Conservation (phyloP, 2,113 vertebrate species). For the Prochilodus magdalenae region DNA sequence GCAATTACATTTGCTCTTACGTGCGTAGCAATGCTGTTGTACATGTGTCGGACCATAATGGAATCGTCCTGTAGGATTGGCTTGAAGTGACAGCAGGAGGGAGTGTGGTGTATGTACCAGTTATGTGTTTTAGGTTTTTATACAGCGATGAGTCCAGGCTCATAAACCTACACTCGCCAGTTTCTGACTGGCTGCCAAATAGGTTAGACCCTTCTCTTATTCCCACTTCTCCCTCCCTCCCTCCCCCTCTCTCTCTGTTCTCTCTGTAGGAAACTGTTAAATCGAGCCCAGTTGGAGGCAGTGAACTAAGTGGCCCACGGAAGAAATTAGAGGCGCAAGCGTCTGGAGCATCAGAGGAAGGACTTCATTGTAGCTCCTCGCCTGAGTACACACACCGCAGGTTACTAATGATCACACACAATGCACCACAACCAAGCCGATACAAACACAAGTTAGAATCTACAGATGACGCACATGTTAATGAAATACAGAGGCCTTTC, state of each 20-base stretch:
- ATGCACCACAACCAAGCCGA: neutral
- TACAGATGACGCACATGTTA: too few relatives aligned
- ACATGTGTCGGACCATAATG: too few relatives aligned
- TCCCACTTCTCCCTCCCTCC: slow-evolving; percentile 1
- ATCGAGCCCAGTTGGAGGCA: slow-evolving; percentile 91
- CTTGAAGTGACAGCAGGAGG: neutral
- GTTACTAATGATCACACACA: slow-evolving; percentile 54
- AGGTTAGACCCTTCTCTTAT: too few relatives aligned
- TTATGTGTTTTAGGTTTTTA: neutral
- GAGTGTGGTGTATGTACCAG: too few relatives aligned
- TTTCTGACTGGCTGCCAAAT: slow-evolving; percentile 30
- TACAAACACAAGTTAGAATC: neutral
- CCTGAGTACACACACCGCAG: slow-evolving; percentile 66
- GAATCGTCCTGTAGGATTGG: neutral
- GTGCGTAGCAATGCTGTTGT: too few relatives aligned
- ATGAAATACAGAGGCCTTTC: too few relatives aligned
- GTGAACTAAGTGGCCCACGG: slow-evolving; percentile 95
- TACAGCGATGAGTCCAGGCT: neutral
- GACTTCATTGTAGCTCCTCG: slow-evolving; percentile 81
- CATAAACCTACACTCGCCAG: neutral
- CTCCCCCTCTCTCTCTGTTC: slow-evolving; percentile 13
- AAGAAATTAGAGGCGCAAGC: slow-evolving; percentile 89
- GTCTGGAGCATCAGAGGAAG: slow-evolving; percentile 88
- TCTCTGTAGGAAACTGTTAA: slow-evolving; percentile 84
- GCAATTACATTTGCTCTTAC: too few relatives aligned